Percentiles rank a stretch among this genome's conserved stretches.
Evolutionary conservation across 2,888 invertebrate species (phyloP).

Genomic region (Melieria omissa): DNA sequence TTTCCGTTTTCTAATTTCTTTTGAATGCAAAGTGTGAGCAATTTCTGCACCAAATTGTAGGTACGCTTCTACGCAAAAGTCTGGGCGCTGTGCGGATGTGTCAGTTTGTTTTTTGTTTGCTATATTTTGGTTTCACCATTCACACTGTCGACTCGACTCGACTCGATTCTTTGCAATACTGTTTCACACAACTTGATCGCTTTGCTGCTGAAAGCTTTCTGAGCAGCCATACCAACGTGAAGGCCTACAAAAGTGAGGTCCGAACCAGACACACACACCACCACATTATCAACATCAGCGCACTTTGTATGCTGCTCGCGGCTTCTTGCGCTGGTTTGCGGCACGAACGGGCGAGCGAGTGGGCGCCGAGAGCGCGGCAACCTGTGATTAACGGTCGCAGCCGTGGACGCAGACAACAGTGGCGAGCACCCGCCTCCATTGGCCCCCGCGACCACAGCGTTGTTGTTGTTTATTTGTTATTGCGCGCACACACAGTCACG

Average conservation of each 20-base stretch:
- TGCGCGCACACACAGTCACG: too few species aligned
- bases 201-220: conserved; percentile 54
- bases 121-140: not conserved
- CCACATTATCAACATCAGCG: not conserved
- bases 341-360: not conserved
- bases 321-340: not conserved
- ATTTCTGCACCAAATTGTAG: too few species aligned
- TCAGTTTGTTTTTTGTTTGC: not conserved
- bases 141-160: too few species aligned
- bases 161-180: too few species aligned
- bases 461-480: too few species aligned
- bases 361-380: not conserved
- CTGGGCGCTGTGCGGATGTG: not conserved
- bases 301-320: not conserved
- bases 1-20: not conserved
- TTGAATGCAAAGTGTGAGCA: not conserved
- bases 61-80: not conserved
- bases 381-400: not conserved
- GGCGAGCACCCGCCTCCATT: too few species aligned
- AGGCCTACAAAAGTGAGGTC: conserved; percentile 38
- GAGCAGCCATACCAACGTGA: conserved; percentile 44
- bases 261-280: not conserved
- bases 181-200: conserved; percentile 53
- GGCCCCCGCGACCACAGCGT: too few species aligned
- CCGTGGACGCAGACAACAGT: too few species aligned